Base-by-base conservation (phyloP, 1,140 invertebrate genomes). In the Littorina saxatilis region DNA sequence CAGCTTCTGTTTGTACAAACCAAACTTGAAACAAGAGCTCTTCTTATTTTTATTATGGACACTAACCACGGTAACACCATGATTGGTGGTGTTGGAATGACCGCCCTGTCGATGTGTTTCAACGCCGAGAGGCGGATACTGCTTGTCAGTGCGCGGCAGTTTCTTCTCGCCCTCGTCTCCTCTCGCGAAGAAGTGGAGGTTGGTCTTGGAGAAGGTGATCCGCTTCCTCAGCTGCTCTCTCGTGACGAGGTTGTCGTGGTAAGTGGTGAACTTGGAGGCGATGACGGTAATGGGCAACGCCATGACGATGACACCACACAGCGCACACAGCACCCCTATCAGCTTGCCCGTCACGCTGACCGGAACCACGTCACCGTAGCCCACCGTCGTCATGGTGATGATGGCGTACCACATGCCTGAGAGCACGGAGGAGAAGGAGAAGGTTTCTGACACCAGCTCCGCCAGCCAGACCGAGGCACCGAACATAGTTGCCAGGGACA, bases 331-430 rank as follows among this genome's bases (percentile, higher is more conserved):
- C 5, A 70, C 32, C 0, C 74, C 85, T 47, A 84, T 17, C 23
- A 86, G 1, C 39, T 91, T 91, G 0, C 93, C 92, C 32, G 84
- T 76, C 29, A 83, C 47, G 15, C 72, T 83, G 55, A 61, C 83
- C 29, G 88, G 87, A 20, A 63, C 37, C 77, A 99, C 98, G 94
- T 99, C 98, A 93, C 98, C 98, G 94, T 99, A 99, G 82, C 98
- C 98, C 89, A 99, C 97, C 87, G 97, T 99, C 90, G 98, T 99
- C 97, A 99, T 99, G 91, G 98, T 99, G 94, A 91, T 83, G 68
- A 89, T 68, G 2, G 88, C 91, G 98, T 97, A 99, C 98, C 98
- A 99, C 94, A 99, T 93, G 23, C 97, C 97, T 80, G 97, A 93
- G 13, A 97, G 98, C 94, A 99, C 99, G 93, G 96, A 98, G 29